Evolutionary conservation across 2,113 vertebrate species (phyloP).

Genomic region (Casuarius casuarius): DNA sequence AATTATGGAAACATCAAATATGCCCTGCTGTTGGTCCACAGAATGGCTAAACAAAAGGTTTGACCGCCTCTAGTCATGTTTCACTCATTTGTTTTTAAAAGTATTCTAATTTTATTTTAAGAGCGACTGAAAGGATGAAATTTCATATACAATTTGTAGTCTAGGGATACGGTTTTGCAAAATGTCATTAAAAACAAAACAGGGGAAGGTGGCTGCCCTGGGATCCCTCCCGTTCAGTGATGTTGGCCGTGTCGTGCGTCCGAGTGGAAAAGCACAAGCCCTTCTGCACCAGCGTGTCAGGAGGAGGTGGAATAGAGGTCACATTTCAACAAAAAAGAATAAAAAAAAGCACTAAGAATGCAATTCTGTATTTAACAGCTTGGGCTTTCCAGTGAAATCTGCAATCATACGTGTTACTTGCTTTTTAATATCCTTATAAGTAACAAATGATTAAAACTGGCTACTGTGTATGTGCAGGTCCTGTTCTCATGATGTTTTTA

Average conservation of each 20-base stretch:
- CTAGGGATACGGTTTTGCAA: background rate
- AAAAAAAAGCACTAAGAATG: background rate
- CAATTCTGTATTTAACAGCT: background rate
- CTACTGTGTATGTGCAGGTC: background rate
- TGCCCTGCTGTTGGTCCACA: background rate
- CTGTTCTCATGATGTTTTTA: background rate
- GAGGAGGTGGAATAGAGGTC: conserved; percentile 47
- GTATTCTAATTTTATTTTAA: background rate
- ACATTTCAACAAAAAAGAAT: background rate
- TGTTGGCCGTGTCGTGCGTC: background rate
- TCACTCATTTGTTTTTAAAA: background rate
- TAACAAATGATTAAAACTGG: background rate
- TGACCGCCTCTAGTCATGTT: background rate
- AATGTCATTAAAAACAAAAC: background rate
- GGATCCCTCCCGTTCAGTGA: background rate
- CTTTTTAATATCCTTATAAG: conserved; percentile 20
- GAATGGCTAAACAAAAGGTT: background rate
- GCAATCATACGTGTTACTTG: background rate
- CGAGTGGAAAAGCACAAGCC: conserved; percentile 12
- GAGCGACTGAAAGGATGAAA: background rate
- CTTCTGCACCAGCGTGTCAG: background rate
- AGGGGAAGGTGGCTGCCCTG: background rate
- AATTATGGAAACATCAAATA: conserved; percentile 19
- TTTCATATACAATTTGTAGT: background rate
- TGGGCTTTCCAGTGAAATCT: background rate